These are phyloP conservation scores for Megaceryle maxima DNA, from an alignment of 2,113 vertebrate species.

Conservation along the genomic window DNA sequence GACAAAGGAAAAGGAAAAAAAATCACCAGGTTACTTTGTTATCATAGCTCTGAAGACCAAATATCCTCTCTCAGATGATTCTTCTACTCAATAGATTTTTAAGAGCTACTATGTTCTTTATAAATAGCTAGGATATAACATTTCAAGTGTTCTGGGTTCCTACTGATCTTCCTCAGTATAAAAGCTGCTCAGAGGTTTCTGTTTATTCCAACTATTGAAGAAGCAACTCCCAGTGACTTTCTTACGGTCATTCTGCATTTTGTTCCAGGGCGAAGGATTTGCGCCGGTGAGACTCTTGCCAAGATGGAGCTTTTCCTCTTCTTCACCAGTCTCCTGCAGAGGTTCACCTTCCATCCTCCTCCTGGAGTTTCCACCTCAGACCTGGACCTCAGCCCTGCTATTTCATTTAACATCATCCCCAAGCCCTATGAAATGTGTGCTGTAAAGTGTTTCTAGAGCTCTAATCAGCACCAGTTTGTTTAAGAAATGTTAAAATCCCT, in stretches of 20 bases:
- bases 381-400: slow-evolving; percentile 68
- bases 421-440: slow-evolving; percentile 31
- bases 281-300: slow-evolving; percentile 77
- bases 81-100: neutral
- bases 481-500: neutral
- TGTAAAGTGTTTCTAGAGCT: neutral
- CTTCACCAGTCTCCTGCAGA: slow-evolving; percentile 78
- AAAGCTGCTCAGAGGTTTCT: neutral
- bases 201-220: neutral
- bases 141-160: neutral
- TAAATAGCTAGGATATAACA: neutral
- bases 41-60: neutral
- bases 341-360: slow-evolving; percentile 72
- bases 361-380: slow-evolving; percentile 72
- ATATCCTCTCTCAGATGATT: neutral
- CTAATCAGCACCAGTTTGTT: neutral
- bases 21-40: neutral
- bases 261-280: slow-evolving; percentile 70
- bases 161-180: neutral
- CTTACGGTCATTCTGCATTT: neutral
- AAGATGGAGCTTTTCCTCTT: slow-evolving; percentile 83
- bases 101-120: neutral
- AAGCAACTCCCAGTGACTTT: neutral
- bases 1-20: neutral
- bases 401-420: slow-evolving; percentile 9